A percentile compares a stretch with the other conserved stretches of the same genome.
These are phyloP conservation scores for Pempheris klunzingeri DNA, from an alignment of 2,797 vertebrate species.

Conservation along the genomic window DNA sequence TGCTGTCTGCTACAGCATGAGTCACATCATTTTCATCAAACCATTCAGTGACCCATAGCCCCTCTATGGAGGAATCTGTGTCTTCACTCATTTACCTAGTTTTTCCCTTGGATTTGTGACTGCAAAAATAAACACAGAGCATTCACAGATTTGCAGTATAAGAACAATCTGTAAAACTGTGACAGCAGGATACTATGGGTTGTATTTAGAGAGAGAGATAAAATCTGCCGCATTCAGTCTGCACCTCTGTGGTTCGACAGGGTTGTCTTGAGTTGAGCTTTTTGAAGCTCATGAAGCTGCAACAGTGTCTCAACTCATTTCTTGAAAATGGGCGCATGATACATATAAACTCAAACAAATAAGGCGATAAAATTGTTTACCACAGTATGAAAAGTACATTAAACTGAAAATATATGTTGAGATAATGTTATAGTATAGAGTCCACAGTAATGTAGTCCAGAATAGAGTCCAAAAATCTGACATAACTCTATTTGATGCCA, in stretches of 20 bases:
- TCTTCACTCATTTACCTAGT: not conserved
- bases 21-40: not conserved
- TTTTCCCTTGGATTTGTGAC: not conserved
- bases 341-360: conserved; percentile 6
- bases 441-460: not conserved
- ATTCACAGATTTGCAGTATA: not conserved
- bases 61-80: not conserved
- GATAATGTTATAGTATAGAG: not conserved
- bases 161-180: not conserved
- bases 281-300: not conserved
- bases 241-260: not conserved
- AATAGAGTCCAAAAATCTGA: conserved; percentile 3
- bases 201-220: no score
- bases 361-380: not conserved
- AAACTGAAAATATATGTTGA: not conserved
- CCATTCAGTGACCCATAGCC: not conserved
- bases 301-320: not conserved
- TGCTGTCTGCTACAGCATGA: no score
- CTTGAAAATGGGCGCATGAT: not conserved
- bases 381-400: not conserved
- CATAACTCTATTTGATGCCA: not conserved
- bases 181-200: no score
- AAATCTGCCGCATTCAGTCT: not conserved
- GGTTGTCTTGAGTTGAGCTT: not conserved
- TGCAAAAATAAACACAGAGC: not conserved